Conservation (phyloP, 2,888 invertebrate species). For the Coleophora deauratella region DNA sequence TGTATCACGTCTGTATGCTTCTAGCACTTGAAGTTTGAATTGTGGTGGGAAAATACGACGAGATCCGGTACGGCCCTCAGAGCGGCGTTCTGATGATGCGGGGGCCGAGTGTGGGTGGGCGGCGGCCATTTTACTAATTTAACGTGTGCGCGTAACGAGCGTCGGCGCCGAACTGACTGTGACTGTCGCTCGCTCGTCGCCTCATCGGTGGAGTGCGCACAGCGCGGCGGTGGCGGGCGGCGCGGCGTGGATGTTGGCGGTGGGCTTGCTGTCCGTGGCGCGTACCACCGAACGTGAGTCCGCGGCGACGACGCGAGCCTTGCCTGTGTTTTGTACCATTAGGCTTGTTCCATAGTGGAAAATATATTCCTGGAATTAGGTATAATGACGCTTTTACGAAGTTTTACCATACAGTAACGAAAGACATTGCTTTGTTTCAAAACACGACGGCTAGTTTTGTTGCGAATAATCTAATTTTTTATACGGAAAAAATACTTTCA, state of each 20-base stretch:
- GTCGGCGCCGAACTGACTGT: slow-evolving; percentile 74
- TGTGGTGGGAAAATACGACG: slow-evolving; percentile 91
- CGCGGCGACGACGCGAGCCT: slow-evolving; percentile 53
- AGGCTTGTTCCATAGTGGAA: slow-evolving; percentile 3
- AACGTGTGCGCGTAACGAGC: slow-evolving; percentile 63
- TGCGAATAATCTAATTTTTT: too few species aligned
- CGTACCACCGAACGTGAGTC: slow-evolving; percentile 57
- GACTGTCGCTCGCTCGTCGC: slow-evolving; percentile 32
- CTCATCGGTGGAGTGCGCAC: not conserved
- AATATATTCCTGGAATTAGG: too few species aligned
- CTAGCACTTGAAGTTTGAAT: slow-evolving; percentile 91
- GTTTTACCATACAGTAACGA: too few species aligned
- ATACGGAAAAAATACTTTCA: too few species aligned
- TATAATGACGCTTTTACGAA: too few species aligned
- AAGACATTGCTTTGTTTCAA: too few species aligned
- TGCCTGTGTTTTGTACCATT: slow-evolving; percentile 27
- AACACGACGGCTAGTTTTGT: too few species aligned
- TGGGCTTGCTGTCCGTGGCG: slow-evolving; percentile 41
- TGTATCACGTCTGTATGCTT: slow-evolving; percentile 88
- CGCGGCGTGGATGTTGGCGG: slow-evolving; percentile 61
- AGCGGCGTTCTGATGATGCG: slow-evolving; percentile 63
- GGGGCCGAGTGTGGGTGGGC: slow-evolving; percentile 65
- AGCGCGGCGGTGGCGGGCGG: slow-evolving; percentile 33
- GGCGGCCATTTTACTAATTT: slow-evolving; percentile 49
- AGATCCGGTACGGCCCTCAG: slow-evolving; percentile 81